Evolutionary conservation across 2,797 vertebrate genomes (phyloP).

Genomic region (Capromys pilorides): DNA sequence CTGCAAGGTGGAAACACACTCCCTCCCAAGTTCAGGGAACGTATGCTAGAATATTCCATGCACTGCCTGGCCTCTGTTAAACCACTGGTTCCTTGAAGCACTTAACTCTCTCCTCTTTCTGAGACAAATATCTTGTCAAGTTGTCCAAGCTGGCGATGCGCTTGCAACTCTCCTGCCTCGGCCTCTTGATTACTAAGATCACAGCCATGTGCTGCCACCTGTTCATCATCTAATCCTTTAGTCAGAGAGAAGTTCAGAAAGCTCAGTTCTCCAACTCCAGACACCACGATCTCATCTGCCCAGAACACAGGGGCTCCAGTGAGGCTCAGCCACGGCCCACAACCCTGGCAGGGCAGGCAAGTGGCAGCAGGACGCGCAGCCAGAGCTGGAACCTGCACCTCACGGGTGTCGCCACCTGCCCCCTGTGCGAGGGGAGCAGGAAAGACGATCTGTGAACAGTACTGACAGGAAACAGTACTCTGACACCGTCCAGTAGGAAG

Average conservation of each 20-base stretch:
- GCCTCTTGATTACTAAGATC: background rate
- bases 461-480: background rate
- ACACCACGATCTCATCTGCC: background rate
- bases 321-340: background rate
- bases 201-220: background rate
- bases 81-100: background rate
- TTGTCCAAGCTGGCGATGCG: background rate
- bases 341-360: rapidly evolving
- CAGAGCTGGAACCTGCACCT: background rate
- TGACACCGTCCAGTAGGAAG: background rate
- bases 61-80: background rate
- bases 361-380: rapidly evolving
- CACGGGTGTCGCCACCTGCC: background rate
- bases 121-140: background rate
- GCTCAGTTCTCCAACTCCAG: background rate
- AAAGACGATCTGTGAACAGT: background rate
- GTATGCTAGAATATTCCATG: background rate
- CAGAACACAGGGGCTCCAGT: background rate
- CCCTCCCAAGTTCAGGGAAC: background rate
- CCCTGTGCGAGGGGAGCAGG: background rate
- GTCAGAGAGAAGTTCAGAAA: background rate
- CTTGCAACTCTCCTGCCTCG: background rate
- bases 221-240: background rate
- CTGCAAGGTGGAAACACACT: background rate
- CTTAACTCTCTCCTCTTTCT: background rate